These are phyloP conservation scores for Spatula clypeata DNA, from an alignment of 2,797 vertebrate species.

Conservation along the genomic window DNA sequence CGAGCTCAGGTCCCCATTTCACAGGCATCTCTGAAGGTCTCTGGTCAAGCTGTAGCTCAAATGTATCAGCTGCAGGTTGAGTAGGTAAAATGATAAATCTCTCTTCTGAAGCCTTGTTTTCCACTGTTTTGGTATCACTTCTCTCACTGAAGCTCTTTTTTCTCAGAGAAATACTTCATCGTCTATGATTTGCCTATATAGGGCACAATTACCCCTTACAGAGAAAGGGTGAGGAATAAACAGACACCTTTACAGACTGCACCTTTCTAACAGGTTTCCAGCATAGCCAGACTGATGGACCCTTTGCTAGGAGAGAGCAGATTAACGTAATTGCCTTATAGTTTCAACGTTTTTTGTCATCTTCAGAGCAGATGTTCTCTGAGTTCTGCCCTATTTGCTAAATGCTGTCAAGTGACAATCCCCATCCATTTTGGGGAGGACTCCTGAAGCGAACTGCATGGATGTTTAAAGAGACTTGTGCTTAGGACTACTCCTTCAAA, in stretches of 20 bases:
- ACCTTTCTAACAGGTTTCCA: constrained; percentile 15
- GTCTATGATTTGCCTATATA: background rate
- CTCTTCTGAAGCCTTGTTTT: background rate
- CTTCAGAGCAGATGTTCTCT: constrained; percentile 9
- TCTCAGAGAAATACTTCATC: background rate
- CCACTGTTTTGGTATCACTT: background rate
- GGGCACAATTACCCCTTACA: background rate
- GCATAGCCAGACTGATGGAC: background rate
- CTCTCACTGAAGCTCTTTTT: background rate
- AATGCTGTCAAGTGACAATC: constrained; percentile 22
- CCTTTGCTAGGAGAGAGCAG: background rate
- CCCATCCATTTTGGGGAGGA: background rate
- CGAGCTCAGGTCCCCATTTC: background rate
- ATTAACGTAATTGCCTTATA: constrained; percentile 26
- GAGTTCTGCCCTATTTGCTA: constrained; percentile 9
- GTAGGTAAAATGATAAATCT: background rate
- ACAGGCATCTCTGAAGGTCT: background rate
- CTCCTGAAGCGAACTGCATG: background rate
- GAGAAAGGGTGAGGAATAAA: background rate
- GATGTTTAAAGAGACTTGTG: background rate
- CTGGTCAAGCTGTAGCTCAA: background rate
- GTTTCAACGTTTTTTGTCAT: constrained; percentile 45
- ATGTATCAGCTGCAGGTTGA: background rate
- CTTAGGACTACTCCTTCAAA: constrained; percentile 11
- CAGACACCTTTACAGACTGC: background rate